Percentiles rank a stretch among this genome's conserved stretches.
Evolutionary conservation across 2,797 vertebrate genomes (phyloP).

Genomic region (Petrocephalus sullivani): DNA sequence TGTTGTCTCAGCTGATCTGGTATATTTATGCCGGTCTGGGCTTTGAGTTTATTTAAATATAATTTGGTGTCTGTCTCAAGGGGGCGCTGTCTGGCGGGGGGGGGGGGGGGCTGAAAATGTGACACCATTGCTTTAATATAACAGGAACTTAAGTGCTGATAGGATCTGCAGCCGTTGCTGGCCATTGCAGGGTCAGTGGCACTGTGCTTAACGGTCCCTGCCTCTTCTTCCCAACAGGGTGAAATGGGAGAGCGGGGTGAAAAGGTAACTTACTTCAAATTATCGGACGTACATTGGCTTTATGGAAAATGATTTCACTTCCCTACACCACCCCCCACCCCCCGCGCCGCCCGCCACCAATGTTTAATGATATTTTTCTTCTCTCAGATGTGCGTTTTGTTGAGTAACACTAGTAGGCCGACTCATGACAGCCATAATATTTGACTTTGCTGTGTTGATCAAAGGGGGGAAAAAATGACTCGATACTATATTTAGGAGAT

Average conservation of each 20-base stretch:
- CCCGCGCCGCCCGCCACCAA: background rate
- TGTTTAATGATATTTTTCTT: constrained; percentile 23
- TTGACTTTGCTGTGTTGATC: background rate
- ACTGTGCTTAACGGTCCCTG: constrained; percentile 39
- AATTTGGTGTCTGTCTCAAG: background rate
- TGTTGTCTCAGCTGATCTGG: background rate
- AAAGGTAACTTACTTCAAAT: constrained; percentile 74
- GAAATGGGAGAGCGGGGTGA: constrained; percentile 88
- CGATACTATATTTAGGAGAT: background rate
- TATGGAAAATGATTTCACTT: background rate
- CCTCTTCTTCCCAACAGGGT: constrained; percentile 74
- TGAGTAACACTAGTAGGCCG: constrained; percentile 37
- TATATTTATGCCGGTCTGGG: constrained; percentile 9
- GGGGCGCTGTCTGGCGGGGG: constrained; percentile 29
- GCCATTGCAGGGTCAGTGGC: constrained; percentile 26
- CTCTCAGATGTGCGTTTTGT: constrained; percentile 7
- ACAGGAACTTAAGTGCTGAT: constrained; percentile 53
- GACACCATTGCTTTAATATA: constrained; percentile 44
- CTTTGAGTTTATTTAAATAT: constrained; percentile 30
- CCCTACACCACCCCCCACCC: background rate
- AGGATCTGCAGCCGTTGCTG: constrained; percentile 46
- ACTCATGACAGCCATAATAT: constrained; percentile 10
- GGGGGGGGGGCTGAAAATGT: constrained; percentile 36
- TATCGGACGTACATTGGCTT: constrained; percentile 29
- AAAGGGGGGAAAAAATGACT: background rate